Evolutionary conservation across 2,113 vertebrate species (phyloP).

Genomic region (Pogonocichla stellata): DNA sequence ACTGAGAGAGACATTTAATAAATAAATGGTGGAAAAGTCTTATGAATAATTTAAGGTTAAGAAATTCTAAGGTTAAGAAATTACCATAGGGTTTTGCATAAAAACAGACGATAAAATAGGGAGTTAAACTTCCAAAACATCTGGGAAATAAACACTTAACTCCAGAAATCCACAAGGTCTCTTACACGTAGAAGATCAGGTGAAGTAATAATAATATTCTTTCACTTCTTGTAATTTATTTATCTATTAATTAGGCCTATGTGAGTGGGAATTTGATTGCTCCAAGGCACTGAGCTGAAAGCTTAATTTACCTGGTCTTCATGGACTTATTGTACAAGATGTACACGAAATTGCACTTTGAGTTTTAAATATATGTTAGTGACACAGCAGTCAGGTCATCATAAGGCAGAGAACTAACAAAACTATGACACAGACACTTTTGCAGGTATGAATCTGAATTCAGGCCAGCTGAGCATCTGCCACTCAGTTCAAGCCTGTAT

Average conservation of each 20-base stretch:
- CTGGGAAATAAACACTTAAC: slow-evolving; percentile 9
- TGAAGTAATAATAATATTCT: slow-evolving; percentile 15
- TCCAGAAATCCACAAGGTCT: background rate
- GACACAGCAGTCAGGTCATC: background rate
- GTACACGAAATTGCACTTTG: background rate
- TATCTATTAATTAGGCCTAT: slow-evolving; percentile 34
- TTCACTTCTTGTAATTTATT: slow-evolving; percentile 35
- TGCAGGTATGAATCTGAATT: background rate
- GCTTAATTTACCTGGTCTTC: background rate
- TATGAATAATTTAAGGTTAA: background rate
- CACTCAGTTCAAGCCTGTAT: background rate
- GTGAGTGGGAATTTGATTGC: background rate
- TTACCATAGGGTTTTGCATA: background rate
- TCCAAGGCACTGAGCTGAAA: background rate
- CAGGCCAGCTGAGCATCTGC: background rate
- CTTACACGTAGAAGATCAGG: background rate
- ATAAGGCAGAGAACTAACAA: background rate
- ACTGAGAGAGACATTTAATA: background rate
- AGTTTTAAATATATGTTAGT: background rate
- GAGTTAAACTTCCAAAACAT: background rate
- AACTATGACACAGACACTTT: background rate
- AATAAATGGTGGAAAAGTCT: background rate
- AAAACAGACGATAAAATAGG: background rate
- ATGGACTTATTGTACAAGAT: background rate
- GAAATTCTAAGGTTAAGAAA: background rate